Conservation (phyloP, 2,888 invertebrate genomes). For the Salticus scenicus region DNA sequence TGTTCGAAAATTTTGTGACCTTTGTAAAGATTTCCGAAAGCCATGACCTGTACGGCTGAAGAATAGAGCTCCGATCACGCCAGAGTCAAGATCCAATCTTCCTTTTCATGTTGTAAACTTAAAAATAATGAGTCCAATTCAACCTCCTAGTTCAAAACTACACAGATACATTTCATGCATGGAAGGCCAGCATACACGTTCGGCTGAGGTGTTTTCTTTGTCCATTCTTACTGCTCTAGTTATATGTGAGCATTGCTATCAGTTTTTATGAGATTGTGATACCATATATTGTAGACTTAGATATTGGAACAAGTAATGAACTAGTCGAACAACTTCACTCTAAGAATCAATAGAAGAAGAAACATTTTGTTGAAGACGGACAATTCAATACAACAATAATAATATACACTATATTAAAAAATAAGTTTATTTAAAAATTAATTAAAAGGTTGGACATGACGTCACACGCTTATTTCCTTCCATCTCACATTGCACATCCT, state of each 20-base stretch:
- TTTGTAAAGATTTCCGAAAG: conserved; percentile 14
- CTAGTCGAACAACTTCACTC: no score
- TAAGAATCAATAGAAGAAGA: no score
- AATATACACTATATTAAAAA: no score
- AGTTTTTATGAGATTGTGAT: conserved; percentile 9
- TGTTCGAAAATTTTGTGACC: neutral
- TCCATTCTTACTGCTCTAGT: conserved; percentile 5
- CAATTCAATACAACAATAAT: no score
- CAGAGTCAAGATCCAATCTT: neutral
- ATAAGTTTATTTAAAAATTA: no score
- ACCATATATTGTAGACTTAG: conserved; percentile 5
- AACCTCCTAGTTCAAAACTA: conserved; percentile 19
- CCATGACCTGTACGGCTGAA: neutral
- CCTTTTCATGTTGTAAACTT: conserved; percentile 33
- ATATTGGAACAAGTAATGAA: conserved; percentile 24
- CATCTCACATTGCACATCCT: no score
- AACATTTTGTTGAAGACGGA: no score
- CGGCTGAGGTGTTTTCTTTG: conserved; percentile 19
- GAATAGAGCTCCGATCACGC: neutral
- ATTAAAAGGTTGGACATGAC: no score
- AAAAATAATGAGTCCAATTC: conserved; percentile 18
- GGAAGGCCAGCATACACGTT: conserved; percentile 20
- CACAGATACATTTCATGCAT: conserved; percentile 9
- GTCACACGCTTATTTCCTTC: no score
- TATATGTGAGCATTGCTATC: conserved; percentile 21